Evolutionary conservation across 2,797 vertebrate genomes (phyloP).

Genomic region (Danio aesculapii): DNA sequence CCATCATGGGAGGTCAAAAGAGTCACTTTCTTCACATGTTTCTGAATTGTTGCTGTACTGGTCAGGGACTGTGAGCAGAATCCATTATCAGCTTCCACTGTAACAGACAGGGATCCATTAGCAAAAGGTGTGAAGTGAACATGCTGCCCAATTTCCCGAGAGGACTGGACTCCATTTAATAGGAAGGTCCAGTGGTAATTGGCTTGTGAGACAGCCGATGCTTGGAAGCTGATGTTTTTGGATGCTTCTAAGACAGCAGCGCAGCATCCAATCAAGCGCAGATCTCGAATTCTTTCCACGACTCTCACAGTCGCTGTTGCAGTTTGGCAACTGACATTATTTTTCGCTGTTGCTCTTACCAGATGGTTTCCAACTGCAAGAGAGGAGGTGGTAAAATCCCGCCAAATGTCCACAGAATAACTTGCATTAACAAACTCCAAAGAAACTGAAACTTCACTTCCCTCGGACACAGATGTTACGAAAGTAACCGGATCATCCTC

Average conservation of each 20-base stretch:
- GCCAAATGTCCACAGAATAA: slow-evolving; percentile 49
- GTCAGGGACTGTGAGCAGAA: slow-evolving; percentile 71
- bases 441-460: slow-evolving; percentile 74
- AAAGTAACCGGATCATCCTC: slow-evolving; percentile 67
- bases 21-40: slow-evolving; percentile 66
- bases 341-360: slow-evolving; percentile 73
- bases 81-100: slow-evolving; percentile 71
- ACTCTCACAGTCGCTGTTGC: slow-evolving; percentile 66
- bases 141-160: slow-evolving; percentile 68
- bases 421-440: slow-evolving; percentile 68
- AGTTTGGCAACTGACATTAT: slow-evolving; percentile 72
- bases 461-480: slow-evolving; percentile 68
- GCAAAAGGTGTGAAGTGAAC: slow-evolving; percentile 70
- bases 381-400: slow-evolving; percentile 62
- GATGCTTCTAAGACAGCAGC: slow-evolving; percentile 67
- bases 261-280: slow-evolving; percentile 74
- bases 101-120: slow-evolving; percentile 73
- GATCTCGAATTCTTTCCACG: slow-evolving; percentile 68
- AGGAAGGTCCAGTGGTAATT: slow-evolving; percentile 79
- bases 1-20: slow-evolving; percentile 65
- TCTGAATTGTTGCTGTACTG: slow-evolving; percentile 67
- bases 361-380: slow-evolving; percentile 70
- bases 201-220: slow-evolving; percentile 59
- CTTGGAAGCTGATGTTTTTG: slow-evolving; percentile 68
- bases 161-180: slow-evolving; percentile 58